phyloP scores from a whole-genome alignment of 64 coral and sea anemone species.

The Dendrophyllia cribrosa region DNA sequence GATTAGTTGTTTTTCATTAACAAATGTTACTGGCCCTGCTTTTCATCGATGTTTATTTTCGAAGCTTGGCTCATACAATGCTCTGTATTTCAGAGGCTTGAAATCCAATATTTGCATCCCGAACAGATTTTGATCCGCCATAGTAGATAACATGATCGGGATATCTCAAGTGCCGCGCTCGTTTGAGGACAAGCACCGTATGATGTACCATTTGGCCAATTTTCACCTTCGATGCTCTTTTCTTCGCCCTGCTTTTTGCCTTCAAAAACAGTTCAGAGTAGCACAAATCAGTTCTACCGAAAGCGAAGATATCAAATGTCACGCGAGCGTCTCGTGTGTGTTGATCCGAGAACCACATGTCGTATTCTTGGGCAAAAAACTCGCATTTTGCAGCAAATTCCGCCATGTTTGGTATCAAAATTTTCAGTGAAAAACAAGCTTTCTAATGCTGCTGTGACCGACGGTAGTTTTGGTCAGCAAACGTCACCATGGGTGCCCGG shows the following conservation, averaged over 20 bases:
- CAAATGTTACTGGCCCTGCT: background rate
- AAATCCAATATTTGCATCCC: background rate
- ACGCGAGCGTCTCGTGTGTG: background rate
- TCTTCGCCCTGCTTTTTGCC: constrained; percentile 14
- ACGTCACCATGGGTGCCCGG: too few species aligned
- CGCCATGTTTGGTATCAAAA: constrained; percentile 53
- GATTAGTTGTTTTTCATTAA: background rate
- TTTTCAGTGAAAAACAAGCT: constrained; percentile 15
- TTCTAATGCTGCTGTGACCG: background rate
- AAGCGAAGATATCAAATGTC: constrained; percentile 14
- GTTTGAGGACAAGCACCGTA: background rate
- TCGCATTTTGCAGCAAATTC: constrained; percentile 4
- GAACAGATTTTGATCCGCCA: constrained; percentile 12
- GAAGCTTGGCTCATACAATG: background rate
- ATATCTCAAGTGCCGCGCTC: background rate
- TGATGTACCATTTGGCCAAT: background rate
- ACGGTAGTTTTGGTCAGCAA: background rate
- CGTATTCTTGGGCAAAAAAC: background rate
- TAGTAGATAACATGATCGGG: background rate
- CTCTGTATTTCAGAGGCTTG: background rate
- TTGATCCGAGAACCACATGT: background rate
- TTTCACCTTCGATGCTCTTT: background rate
- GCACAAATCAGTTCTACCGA: background rate
- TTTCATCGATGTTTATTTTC: constrained; percentile 20
- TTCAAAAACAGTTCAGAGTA: constrained; percentile 1